phyloP scores from a whole-genome alignment of 1,140 invertebrate species.

The Diachasma alloeum region DNA sequence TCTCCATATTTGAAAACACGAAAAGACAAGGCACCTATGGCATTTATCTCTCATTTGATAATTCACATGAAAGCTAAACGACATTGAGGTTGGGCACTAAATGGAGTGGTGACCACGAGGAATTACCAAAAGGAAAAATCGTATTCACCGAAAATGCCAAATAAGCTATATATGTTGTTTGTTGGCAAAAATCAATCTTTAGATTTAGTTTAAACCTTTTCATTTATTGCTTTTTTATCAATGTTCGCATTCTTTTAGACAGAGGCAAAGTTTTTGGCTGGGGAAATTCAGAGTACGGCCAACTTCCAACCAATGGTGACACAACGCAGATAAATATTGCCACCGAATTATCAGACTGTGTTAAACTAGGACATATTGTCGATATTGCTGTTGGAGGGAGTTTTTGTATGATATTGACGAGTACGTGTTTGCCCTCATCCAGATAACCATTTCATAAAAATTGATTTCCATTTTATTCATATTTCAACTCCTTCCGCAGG shows the following conservation, averaged over 20 bases:
- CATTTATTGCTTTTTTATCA: background rate
- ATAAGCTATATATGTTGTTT: no score
- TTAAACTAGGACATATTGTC: slow-evolving; percentile 76
- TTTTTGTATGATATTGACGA: slow-evolving; percentile 84
- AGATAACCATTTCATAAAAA: background rate
- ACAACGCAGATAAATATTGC: slow-evolving; percentile 75
- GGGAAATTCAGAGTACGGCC: slow-evolving; percentile 96
- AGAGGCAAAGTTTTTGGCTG: slow-evolving; percentile 95
- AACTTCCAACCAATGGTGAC: slow-evolving; percentile 69
- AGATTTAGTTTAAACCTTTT: no score
- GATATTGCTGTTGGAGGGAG: slow-evolving; percentile 89
- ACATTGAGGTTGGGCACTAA: no score
- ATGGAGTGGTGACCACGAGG: no score
- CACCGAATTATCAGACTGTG: slow-evolving; percentile 70
- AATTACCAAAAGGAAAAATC: no score
- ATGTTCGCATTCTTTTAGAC: slow-evolving; percentile 67
- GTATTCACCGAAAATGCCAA: no score
- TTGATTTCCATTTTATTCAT: no score
- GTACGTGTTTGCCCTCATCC: slow-evolving; percentile 62
- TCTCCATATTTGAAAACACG: no score
- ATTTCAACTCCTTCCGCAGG: slow-evolving; percentile 64
- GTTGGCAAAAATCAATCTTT: no score
- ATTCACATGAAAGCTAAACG: no score
- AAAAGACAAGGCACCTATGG: no score
- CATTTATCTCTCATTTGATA: no score